phyloP scores from a whole-genome alignment of 2,888 invertebrate genomes.

The Scelioninae gen. 2 region DNA sequence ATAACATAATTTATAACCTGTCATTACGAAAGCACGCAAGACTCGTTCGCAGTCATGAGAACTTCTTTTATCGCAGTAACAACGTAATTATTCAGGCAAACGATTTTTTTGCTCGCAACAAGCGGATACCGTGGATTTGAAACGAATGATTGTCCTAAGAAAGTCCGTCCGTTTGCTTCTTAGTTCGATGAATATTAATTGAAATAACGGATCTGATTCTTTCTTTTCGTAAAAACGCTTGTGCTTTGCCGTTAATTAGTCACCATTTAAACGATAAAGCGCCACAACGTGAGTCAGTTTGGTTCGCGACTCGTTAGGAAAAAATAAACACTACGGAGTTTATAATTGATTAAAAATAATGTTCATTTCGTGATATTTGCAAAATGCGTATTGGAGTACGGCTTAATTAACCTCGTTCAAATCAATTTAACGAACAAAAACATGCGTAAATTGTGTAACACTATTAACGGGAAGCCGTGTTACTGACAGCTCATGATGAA shows the following conservation, averaged over 20 bases:
- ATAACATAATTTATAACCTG: constrained; percentile 41
- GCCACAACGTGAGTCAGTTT: neutral
- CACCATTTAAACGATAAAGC: constrained; percentile 1
- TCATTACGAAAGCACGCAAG: constrained; percentile 37
- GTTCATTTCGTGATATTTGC: constrained; percentile 38
- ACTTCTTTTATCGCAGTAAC: constrained; percentile 35
- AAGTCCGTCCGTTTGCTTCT: no score
- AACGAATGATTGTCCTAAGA: neutral
- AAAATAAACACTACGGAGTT: constrained; percentile 17
- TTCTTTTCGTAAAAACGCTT: neutral
- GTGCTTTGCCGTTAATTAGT: neutral
- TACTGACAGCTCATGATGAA: constrained; percentile 52
- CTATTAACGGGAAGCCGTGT: constrained; percentile 48
- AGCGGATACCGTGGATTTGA: constrained; percentile 6
- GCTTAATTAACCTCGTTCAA: constrained; percentile 57
- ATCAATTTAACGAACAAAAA: constrained; percentile 56
- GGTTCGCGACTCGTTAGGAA: neutral
- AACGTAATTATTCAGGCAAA: constrained; percentile 38
- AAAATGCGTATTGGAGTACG: constrained; percentile 34
- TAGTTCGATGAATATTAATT: no score
- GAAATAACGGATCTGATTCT: neutral
- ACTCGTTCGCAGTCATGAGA: constrained; percentile 24
- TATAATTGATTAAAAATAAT: constrained; percentile 28
- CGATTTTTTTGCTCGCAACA: constrained; percentile 18
- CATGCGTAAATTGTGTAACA: constrained; percentile 49